phyloP scores from a whole-genome alignment of 1,140 invertebrate genomes.

The Dreissena polymorpha region DNA sequence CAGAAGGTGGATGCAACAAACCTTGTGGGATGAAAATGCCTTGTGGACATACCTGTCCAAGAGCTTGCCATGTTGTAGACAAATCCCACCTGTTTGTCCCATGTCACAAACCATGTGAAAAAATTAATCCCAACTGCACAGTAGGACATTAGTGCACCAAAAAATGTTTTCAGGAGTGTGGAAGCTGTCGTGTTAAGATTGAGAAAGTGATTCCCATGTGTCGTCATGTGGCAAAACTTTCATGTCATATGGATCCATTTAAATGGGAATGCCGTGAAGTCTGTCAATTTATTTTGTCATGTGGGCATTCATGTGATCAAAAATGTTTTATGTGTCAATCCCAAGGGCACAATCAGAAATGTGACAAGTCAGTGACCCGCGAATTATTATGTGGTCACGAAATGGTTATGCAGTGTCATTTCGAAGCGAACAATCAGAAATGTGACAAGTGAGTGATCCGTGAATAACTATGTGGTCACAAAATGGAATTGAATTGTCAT shows the following conservation, averaged over 20 bases:
- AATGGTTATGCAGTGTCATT: constrained; percentile 57
- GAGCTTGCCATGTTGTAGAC: constrained; percentile 65
- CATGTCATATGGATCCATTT: constrained; percentile 57
- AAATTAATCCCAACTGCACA: constrained; percentile 43
- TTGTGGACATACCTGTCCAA: constrained; percentile 75
- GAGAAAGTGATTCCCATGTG: constrained; percentile 48
- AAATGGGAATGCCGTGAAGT: constrained; percentile 25
- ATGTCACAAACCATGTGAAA: constrained; percentile 68
- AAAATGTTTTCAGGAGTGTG: constrained; percentile 66
- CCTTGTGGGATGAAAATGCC: constrained; percentile 68
- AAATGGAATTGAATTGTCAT: constrained; percentile 59
- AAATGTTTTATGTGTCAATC: constrained; percentile 82
- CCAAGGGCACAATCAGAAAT: constrained; percentile 62
- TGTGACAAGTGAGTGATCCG: neutral
- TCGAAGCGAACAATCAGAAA: neutral
- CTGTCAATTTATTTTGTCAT: constrained; percentile 68
- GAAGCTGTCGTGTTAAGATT: constrained; percentile 52
- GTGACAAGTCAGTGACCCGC: constrained; percentile 10
- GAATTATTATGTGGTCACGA: constrained; percentile 68
- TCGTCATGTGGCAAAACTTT: constrained; percentile 45
- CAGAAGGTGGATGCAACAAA: constrained; percentile 75
- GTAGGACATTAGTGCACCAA: constrained; percentile 62
- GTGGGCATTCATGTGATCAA: constrained; percentile 84
- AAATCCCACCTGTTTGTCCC: constrained; percentile 54
- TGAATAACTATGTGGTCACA: constrained; percentile 69